Base-by-base conservation (phyloP, 2,888 invertebrate species). In the Hemicrepidius hirtus region DNA sequence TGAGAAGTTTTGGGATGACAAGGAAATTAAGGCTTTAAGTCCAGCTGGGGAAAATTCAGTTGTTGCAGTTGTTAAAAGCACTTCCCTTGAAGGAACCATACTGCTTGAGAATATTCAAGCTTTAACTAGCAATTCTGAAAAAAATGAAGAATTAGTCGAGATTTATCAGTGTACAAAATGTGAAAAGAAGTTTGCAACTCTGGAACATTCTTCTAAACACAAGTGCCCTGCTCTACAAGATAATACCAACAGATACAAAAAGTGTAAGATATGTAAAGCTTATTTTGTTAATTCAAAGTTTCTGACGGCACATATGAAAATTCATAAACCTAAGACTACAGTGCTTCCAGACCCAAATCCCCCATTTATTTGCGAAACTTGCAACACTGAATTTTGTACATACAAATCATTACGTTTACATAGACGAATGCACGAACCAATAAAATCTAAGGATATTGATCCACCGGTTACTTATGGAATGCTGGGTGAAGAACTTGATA, bases 371-470 rank as follows among this genome's bases (percentile, higher is more conserved):
- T 94, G 94, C 78, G 87, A 88, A 6, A 87, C 90, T n/a, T 94
- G 94, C 80, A 89, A 89, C 41, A 94, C 94, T 0, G 86, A 88
- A 66, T 94, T 94, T 80, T 88, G 89, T 0, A 90, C 92, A 0
- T 91, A 90, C 76, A 94, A 93, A 80, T 90, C 90, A 4, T 83
- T 92, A 65, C 88, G 92, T 78, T 85, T 94, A 55, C 94, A 94
- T 82, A 90, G 90, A 79, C 89, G 93, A 74, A 94, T 94, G 91
- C 94, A 94, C 78, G 91, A 91, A 37, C 92, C 93, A 3, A 88
- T 91, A 4, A 90, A 91, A 83, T 88, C 85, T 77, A 89, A 87
- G 78, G 86, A 86, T 63, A 85, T 88, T 0, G 87, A 88, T 50
- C 87, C 88, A 0, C 90, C 90, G 0, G 86, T 88, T 4, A 87